Base-by-base conservation (phyloP, 1,140 invertebrate species). In the Acromyrmex echinatior region DNA sequence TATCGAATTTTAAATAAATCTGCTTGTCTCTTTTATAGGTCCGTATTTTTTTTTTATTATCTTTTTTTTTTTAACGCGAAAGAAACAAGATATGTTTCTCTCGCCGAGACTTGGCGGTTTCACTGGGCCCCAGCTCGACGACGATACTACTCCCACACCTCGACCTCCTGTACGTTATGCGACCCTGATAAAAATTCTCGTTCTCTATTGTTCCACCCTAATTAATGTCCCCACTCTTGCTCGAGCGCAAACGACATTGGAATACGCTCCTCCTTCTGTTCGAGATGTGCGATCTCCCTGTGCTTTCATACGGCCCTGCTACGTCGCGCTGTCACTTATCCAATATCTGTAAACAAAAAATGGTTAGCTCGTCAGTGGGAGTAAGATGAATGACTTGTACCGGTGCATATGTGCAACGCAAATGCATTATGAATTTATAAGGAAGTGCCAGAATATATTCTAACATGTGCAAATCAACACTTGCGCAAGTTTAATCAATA, bases 331-430 rank as follows among this genome's bases (percentile, higher is more conserved):
- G 94, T 95, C 94, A 95, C 93, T 94, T 95, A 94, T 95, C 94
- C 94, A 95, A 95, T 95, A 95, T 95, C 93, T 94, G 94, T 93
- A 94, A 95, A 94, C 93, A 95, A 95, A 95, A 95, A 95, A 95
- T 93, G 92, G 91, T 92, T 92, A 93, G 92, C 93, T 93, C 92
- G 76, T 86, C 63, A 31, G 18, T 21, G 21, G 31, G 58, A 77
- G 88, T 62, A 88, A 91, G 90, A 91, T 86, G 90, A 91, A 91
- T 91, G 90, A 74, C 79, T 18, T 49, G 21, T 56, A 3, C 28
- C 16, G 39, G 12, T 31, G 35, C 65, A 28, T 49, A 51, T 21
- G 21, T 56, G 79, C 66, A 60, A 28, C 21, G 68, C n/a, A 18
- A 81, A 81, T 39, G n/a, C n/a, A 21, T 12, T 28, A 53, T 18